Percentiles rank a stretch among this genome's conserved stretches.
These are phyloP conservation scores for Plectrocnemia conspersa DNA, from an alignment of 1,140 invertebrate genomes.

Conservation along the genomic window DNA sequence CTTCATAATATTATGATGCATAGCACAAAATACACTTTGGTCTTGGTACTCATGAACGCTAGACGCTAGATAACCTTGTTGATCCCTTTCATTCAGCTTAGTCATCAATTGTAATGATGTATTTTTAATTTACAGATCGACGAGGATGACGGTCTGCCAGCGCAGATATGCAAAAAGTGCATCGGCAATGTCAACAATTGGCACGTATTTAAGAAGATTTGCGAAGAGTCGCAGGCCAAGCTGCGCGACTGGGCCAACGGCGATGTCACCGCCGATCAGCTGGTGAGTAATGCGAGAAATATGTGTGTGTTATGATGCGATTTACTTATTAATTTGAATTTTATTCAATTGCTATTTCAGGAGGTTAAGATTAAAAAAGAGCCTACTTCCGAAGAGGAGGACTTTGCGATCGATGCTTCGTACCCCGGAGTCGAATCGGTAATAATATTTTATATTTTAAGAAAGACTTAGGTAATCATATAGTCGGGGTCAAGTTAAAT, in stretches of 20 bases:
- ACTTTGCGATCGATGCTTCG: slow-evolving; percentile 49
- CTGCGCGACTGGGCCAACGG: slow-evolving; percentile 49
- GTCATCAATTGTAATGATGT: not conserved
- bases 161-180: slow-evolving; percentile 54
- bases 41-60: no score
- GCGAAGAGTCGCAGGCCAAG: slow-evolving; percentile 54
- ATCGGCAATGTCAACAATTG: slow-evolving; percentile 53
- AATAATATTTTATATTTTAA: not conserved
- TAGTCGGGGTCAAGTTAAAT: no score
- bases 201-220: slow-evolving; percentile 52
- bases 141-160: slow-evolving; percentile 53
- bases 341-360: slow-evolving; percentile 44
- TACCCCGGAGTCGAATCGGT: slow-evolving; percentile 41
- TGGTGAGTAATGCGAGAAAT: slow-evolving; percentile 27
- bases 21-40: no score
- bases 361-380: slow-evolving; percentile 50
- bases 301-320: slow-evolving; percentile 40
- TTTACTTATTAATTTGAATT: no score
- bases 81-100: no score
- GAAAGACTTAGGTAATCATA: not conserved
- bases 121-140: slow-evolving; percentile 48
- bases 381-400: slow-evolving; percentile 47
- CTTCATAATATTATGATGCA: no score
- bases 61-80: no score
- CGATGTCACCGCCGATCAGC: slow-evolving; percentile 49